phyloP scores from a whole-genome alignment of 2,888 invertebrate genomes.

The Loripinus fragilis region DNA sequence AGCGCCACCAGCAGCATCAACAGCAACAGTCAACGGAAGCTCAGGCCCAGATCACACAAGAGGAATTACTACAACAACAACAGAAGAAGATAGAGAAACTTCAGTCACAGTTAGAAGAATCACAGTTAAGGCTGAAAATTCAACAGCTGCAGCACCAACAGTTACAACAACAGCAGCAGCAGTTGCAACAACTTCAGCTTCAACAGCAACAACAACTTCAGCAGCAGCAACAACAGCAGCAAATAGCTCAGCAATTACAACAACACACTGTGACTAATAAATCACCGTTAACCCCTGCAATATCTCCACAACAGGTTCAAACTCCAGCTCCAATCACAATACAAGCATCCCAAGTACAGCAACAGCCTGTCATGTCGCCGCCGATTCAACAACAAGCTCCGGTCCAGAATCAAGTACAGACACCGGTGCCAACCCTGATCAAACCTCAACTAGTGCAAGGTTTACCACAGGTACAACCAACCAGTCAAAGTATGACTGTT shows the following conservation, averaged over 20 bases:
- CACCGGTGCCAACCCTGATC: not conserved
- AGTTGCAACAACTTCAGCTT: constrained; percentile 69
- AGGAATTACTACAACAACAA: constrained; percentile 87
- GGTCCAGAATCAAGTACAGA: not conserved
- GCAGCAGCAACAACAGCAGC: constrained; percentile 58
- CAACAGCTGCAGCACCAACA: constrained; percentile 69
- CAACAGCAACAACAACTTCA: constrained; percentile 64
- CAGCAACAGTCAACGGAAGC: constrained; percentile 32
- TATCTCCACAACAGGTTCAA: constrained; percentile 33
- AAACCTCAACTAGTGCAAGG: constrained; percentile 29
- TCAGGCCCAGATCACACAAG: constrained; percentile 56
- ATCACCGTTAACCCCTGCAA: constrained; percentile 24
- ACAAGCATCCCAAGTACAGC: constrained; percentile 43
- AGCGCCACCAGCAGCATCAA: constrained; percentile 55
- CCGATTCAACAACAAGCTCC: constrained; percentile 11
- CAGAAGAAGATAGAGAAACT: constrained; percentile 94
- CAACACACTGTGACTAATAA: constrained; percentile 38
- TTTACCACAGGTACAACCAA: not conserved
- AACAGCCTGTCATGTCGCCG: constrained; percentile 40
- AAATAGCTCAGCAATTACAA: constrained; percentile 42
- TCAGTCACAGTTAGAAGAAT: constrained; percentile 86
- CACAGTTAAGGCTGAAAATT: constrained; percentile 73
- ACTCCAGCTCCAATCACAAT: constrained; percentile 25
- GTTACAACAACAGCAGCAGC: constrained; percentile 72
- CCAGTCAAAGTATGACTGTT: constrained; percentile 5